A percentile compares a stretch with the other conserved stretches of the same genome.
Evolutionary conservation across 2,113 vertebrate species (phyloP).

Genomic region (Neotoma lepida): DNA sequence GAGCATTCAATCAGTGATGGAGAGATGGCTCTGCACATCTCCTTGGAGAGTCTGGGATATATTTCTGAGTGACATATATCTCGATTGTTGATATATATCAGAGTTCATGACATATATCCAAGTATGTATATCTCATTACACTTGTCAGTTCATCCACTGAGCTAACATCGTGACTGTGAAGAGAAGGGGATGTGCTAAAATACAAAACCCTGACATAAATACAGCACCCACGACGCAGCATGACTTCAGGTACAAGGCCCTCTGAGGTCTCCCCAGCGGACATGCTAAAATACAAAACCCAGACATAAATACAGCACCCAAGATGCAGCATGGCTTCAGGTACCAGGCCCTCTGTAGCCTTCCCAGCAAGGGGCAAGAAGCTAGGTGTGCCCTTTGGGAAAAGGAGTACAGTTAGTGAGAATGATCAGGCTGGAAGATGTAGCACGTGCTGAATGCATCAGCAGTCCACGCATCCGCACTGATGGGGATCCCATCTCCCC

Average conservation of each 20-base stretch:
- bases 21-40: neutral
- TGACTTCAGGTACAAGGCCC: too few species aligned
- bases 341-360: neutral
- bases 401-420: neutral
- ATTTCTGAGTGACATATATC: neutral
- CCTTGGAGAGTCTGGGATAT: neutral
- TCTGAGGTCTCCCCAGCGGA: too few species aligned
- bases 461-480: neutral
- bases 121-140: neutral
- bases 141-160: neutral
- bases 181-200: neutral
- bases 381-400: rapidly evolving
- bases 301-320: neutral
- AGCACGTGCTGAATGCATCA: rapidly evolving
- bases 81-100: neutral
- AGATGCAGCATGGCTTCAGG: neutral
- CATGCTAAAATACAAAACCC: neutral
- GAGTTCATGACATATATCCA: neutral
- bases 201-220: neutral
- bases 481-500: neutral
- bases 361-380: neutral
- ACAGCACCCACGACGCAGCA: rapidly evolving
- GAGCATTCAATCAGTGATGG: neutral
- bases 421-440: neutral
- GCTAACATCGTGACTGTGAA: rapidly evolving